Percentiles rank a stretch among this genome's conserved stretches.
Evolutionary conservation across 2,888 invertebrate genomes (phyloP).

Genomic region (Cyaniris semiargus): DNA sequence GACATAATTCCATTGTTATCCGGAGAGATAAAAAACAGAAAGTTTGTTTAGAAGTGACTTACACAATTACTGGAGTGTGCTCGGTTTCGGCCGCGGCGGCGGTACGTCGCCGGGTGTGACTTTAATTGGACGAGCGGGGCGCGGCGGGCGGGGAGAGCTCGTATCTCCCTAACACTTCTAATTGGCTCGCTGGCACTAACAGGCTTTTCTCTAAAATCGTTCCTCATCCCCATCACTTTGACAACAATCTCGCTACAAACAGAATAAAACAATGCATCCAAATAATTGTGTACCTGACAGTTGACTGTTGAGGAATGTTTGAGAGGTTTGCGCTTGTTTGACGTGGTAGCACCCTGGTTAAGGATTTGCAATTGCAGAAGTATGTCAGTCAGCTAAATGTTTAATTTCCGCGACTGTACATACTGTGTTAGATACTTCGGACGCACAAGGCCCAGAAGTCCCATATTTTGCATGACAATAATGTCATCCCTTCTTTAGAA

Average conservation of each 20-base stretch:
- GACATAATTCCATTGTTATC: conserved; percentile 76
- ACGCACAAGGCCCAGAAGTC: neutral
- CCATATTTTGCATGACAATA: neutral
- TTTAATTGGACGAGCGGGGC: conserved; percentile 71
- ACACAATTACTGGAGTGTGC: conserved; percentile 71
- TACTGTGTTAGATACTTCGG: neutral
- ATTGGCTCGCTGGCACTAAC: conserved; percentile 73
- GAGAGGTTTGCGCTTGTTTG: neutral
- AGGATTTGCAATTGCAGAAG: neutral
- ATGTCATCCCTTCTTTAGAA: neutral
- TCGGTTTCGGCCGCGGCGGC: conserved; percentile 49
- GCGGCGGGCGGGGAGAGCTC: conserved; percentile 49
- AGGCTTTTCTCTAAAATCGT: conserved; percentile 63
- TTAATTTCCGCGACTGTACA: neutral
- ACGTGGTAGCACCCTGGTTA: neutral
- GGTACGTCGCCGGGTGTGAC: conserved; percentile 54
- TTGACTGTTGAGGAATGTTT: neutral
- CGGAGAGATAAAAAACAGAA: conserved; percentile 65
- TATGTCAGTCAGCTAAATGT: neutral
- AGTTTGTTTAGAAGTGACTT: conserved; percentile 75
- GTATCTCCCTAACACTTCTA: conserved; percentile 67
- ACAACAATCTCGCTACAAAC: conserved; percentile 49
- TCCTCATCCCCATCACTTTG: conserved; percentile 63
- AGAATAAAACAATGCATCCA: conserved; percentile 27
- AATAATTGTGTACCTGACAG: conserved; percentile 14